Base-by-base conservation (phyloP, 2,888 invertebrate genomes). In the Luperina nickerlii region DNA sequence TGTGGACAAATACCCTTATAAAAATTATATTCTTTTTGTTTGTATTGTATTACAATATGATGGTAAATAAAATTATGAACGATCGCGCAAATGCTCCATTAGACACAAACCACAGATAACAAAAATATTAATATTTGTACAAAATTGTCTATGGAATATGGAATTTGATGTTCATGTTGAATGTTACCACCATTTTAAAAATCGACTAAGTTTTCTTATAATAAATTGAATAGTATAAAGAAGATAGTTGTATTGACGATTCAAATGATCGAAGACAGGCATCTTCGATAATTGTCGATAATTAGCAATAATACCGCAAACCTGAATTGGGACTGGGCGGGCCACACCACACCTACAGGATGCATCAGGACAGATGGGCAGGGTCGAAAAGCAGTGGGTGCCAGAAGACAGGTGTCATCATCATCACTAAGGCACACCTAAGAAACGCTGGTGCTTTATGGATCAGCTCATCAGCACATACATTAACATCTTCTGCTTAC, bases 51-150 rank as follows among this genome's bases (percentile, higher is more conserved):
- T 78, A 79, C 80, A 88, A 79, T 87, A 88, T 86, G 91, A 92
- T 93, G 90, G 94, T 95, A 95, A 95, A 95, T 94, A 94, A 93
- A 93, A 88, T 91, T 87, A 86, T 84, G 87, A 91, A 87, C 89
- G 89, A 91, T 90, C 89, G 90, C 88, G 87, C 88, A 90, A 90
- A 89, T 89, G 87, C 85, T 84, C 88, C 87, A 81, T 85, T 86
- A 82, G 82, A 86, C 87, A 89, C 80, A 82, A 83, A 81, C 87
- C 85, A 88, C 87, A 88, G 82, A 80, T 75, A 63, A 66, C 32
- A 69, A 75, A 75, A 65, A 54, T 42, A 27, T 42, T 74, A 65
- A 54, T 42, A 27, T 42, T 74, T 60, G 45, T 32, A 57, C 54
- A 13, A 76, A 77, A 72, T 73, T 80, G 76, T 78, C 20, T 86